Conservation (phyloP, 1,140 invertebrate species). For the Akabosia matsudoensis region DNA sequence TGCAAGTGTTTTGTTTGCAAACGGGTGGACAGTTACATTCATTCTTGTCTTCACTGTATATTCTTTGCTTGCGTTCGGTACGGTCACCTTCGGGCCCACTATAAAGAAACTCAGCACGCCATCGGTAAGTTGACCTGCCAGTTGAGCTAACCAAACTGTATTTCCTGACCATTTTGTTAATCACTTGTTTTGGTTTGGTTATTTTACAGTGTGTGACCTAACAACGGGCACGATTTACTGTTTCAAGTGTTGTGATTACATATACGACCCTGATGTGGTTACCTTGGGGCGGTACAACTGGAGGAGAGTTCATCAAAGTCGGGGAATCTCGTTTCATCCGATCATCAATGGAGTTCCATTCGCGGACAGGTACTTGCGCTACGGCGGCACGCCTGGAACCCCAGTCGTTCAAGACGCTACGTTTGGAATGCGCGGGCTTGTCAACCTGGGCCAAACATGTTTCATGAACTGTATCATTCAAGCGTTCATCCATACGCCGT, state of each 20-base stretch:
- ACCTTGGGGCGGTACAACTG: conserved; percentile 61
- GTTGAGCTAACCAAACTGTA: background rate
- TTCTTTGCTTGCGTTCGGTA: conserved; percentile 81
- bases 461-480: conserved; percentile 99
- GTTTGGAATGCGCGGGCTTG: conserved; percentile 75
- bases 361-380: background rate
- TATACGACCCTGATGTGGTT: conserved; percentile 73
- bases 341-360: conserved; percentile 11
- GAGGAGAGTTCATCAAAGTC: conserved; percentile 55
- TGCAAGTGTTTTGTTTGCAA: conserved; percentile 34
- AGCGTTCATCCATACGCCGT: conserved; percentile 88
- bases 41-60: conserved; percentile 87
- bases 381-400: background rate
- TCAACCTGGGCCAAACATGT: conserved; percentile 97
- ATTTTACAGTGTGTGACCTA: conserved; percentile 61
- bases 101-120: conserved; percentile 72
- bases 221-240: conserved; percentile 88
- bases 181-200: conserved; percentile 19
- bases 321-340: conserved; percentile 26
- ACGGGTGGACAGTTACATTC: conserved; percentile 54
- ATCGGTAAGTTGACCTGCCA: conserved; percentile 59
- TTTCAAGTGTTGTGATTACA: conserved; percentile 84
- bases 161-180: background rate
- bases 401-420: conserved; percentile 26
- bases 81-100: conserved; percentile 80